These are phyloP conservation scores for Eristalis intricaria DNA, from an alignment of 2,888 invertebrate genomes.

Conservation along the genomic window DNA sequence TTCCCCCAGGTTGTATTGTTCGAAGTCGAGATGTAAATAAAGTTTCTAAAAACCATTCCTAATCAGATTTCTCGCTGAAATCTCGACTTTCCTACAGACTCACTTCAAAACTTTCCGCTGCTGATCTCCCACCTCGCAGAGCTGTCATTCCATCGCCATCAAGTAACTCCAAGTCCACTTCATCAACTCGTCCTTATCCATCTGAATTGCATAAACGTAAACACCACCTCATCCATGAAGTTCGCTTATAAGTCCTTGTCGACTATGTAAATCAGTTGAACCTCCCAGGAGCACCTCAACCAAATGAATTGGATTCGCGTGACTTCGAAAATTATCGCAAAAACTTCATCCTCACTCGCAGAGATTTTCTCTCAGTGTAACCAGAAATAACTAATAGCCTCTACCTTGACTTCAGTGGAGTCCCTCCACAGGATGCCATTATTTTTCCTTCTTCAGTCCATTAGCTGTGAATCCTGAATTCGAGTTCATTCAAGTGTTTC, in stretches of 20 bases:
- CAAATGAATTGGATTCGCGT: conserved; percentile 26
- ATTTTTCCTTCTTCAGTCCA: conserved; percentile 58
- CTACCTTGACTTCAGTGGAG: conserved; percentile 25
- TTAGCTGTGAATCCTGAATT: conserved; percentile 65
- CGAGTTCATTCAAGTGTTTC: conserved; percentile 64
- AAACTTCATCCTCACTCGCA: conserved; percentile 33
- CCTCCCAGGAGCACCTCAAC: neutral
- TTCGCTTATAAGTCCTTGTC: conserved; percentile 5
- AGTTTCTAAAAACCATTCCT: no score
- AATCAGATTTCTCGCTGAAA: no score
- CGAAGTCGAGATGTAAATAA: no score
- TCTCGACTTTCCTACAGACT: no score
- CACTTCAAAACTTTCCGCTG: neutral
- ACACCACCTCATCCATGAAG: neutral
- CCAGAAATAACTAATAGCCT: conserved; percentile 21
- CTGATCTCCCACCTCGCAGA: neutral
- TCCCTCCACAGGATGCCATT: conserved; percentile 30
- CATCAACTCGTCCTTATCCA: neutral
- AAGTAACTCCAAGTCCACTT: neutral
- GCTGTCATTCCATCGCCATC: neutral
- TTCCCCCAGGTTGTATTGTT: no score
- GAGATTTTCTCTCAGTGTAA: conserved; percentile 46
- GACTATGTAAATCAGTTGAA: neutral
- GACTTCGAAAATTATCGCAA: conserved; percentile 41
- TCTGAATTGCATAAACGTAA: neutral